These are phyloP conservation scores for Uropetala carovei DNA, from an alignment of 2,888 invertebrate species.

Conservation along the genomic window DNA sequence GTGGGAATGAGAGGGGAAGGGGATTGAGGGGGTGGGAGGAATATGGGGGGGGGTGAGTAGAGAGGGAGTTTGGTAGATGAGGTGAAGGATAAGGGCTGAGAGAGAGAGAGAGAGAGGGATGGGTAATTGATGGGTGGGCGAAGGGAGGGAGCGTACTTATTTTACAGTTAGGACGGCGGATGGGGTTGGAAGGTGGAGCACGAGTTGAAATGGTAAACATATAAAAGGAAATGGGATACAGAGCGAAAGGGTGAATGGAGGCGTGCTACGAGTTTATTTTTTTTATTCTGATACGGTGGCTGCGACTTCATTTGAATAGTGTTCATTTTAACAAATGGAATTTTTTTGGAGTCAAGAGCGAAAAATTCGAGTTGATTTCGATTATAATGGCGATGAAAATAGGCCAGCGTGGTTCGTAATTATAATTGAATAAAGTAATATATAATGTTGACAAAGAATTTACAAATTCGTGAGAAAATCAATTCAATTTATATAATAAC, in stretches of 20 bases:
- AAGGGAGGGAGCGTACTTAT: constrained; percentile 24
- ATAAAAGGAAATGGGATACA: constrained; percentile 40
- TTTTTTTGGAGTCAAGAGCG: not conserved
- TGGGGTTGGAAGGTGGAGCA: not conserved
- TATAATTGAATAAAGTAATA: too few species aligned
- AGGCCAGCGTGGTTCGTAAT: too few species aligned
- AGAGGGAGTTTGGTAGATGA: not conserved
- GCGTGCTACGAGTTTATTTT: not conserved
- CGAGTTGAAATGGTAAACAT: constrained; percentile 37
- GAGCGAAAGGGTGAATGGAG: not conserved
- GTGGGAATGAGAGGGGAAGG: not conserved
- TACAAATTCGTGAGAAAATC: too few species aligned
- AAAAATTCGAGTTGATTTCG: not conserved
- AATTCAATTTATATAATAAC: too few species aligned
- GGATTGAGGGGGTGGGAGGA: not conserved
- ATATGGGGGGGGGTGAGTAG: not conserved
- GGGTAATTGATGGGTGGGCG: constrained; percentile 9
- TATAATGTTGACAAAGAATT: too few species aligned
- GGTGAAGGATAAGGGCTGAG: not conserved
- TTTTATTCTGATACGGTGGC: not conserved
- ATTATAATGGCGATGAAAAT: too few species aligned
- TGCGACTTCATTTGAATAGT: not conserved
- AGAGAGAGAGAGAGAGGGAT: not conserved
- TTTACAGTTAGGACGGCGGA: not conserved
- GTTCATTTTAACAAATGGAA: not conserved